phyloP scores from a whole-genome alignment of 2,888 invertebrate genomes.

The Thera obeliscata region DNA sequence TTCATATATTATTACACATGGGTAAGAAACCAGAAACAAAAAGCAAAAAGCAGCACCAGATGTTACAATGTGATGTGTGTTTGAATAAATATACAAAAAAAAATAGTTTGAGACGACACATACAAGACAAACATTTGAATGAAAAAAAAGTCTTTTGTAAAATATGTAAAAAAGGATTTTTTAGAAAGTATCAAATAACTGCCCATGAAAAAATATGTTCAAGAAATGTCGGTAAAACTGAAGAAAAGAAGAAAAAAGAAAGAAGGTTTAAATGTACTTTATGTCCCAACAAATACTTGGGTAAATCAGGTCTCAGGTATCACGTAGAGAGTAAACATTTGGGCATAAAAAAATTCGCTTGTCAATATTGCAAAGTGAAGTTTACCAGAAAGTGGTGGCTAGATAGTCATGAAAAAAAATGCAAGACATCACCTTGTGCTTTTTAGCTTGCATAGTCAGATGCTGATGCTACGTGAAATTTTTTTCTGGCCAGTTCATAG shows the following conservation, averaged over 20 bases:
- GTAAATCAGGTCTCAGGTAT: neutral
- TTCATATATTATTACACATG: constrained; percentile 11
- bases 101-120: neutral
- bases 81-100: neutral
- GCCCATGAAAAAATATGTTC: constrained; percentile 1
- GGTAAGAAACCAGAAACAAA: neutral
- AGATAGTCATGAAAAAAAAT: constrained; percentile 2
- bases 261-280: neutral
- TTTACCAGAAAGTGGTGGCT: constrained; percentile 1
- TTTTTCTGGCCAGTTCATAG: too few relatives aligned
- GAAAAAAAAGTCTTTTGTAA: neutral
- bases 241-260: neutral
- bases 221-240: too few relatives aligned
- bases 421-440: neutral
- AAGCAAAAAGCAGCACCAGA: neutral
- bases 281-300: constrained; percentile 5
- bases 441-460: too few relatives aligned
- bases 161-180: neutral
- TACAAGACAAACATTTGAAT: neutral
- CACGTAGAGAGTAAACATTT: constrained; percentile 5
- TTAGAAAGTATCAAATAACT: neutral
- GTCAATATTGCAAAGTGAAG: neutral
- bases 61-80: constrained; percentile 11
- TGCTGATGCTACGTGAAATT: too few relatives aligned
- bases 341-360: neutral